Evolutionary conservation across 1,140 invertebrate species (phyloP).

Genomic region (Drosophila sturtevanti): DNA sequence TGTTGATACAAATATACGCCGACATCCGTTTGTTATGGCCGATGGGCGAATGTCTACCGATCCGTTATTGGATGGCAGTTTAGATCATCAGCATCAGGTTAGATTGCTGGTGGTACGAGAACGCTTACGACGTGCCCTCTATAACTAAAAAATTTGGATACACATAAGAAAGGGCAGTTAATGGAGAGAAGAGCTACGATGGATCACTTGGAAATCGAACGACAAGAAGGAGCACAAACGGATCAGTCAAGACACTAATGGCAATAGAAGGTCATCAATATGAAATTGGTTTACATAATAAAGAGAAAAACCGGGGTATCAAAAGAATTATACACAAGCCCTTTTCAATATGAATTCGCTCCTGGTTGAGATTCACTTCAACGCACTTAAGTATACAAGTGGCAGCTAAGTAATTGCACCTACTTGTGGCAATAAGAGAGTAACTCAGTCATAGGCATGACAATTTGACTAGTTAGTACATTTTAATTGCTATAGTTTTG

Average conservation of each 20-base stretch:
- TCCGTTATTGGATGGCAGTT: neutral
- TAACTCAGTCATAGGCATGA: neutral
- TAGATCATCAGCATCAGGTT: conserved; percentile 49
- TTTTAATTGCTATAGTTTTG: conserved; percentile 6
- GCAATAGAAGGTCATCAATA: neutral
- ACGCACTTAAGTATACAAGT: conserved; percentile 1
- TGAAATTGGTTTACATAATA: neutral
- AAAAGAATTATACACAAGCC: neutral
- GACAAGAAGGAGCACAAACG: neutral
- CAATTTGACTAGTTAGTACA: conserved; percentile 1
- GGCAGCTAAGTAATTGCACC: conserved; percentile 10
- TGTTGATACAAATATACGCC: conserved; percentile 6
- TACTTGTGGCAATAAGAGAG: neutral
- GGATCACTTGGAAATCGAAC: no score
- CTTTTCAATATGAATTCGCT: neutral
- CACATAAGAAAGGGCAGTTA: neutral
- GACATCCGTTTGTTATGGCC: neutral
- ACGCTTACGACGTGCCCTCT: conserved; percentile 53
- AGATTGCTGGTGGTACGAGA: conserved; percentile 47
- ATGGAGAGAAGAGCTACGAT: no score
- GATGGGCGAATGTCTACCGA: neutral
- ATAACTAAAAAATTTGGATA: conserved; percentile 20
- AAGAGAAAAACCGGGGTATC: neutral
- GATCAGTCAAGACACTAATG: neutral
- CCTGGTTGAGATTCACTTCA: conserved; percentile 5